Base-by-base conservation (phyloP, 2,797 vertebrate species). In the Tinamus major region DNA sequence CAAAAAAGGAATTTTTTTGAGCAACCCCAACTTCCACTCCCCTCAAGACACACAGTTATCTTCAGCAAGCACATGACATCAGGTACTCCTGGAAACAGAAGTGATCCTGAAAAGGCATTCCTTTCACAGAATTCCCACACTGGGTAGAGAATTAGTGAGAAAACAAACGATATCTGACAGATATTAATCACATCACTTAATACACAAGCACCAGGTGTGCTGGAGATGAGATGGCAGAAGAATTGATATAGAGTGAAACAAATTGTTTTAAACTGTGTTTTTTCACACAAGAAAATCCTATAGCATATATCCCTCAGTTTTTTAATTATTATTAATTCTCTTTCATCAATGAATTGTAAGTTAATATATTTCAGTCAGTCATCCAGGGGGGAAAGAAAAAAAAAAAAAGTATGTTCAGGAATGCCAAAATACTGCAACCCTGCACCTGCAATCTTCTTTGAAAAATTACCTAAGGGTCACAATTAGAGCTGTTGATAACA, bases 111-210 rank as follows among this genome's bases (percentile, higher is more conserved):
- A 76, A 85, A 80, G 5, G 5, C 53, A 37, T 61, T 80, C 31
- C 14, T 59, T 76, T 68, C 33, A 53, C 65, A 87, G 33, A 44
- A 87, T 80, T 95, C 85, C 69, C 76, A 71, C 72, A 58, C 31
- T 29, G 16, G 48, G 61, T 85, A 37, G 31, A 48, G 61, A 87
- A 87, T 68, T 79, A 83, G 53, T 85, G 76, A 91, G 79, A 89
- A 89, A 94, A 87, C 68, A 89, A 90, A 87, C 56, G 29, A 31
- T 77, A 68, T 48, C 59, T 90, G 93, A 92, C 93, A 94, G 87
- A 55, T 91, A 93, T 87, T 82, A 96, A 94, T 91, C 92, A 92
- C 77, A 64, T 64, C 87, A 85, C 63, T 93, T 94, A 91, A 89
- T 80, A 71, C 31, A 80, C 37, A 79, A 78, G 67, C 24, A 84